Percentiles rank a stretch among this genome's conserved stretches.
These are phyloP conservation scores for Formica selysi DNA, from an alignment of 1,140 invertebrate species.

Conservation along the genomic window DNA sequence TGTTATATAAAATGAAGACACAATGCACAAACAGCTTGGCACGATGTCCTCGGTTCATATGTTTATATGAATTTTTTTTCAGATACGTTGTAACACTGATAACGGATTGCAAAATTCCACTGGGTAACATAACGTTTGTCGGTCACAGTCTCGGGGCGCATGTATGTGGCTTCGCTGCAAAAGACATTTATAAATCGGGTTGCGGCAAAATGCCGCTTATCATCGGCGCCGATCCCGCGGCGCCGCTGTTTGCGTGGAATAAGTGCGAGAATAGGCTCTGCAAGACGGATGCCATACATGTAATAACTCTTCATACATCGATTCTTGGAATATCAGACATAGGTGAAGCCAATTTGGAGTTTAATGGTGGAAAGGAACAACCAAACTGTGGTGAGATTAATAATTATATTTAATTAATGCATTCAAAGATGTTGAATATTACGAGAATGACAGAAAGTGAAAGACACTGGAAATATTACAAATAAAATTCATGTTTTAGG, in stretches of 20 bases:
- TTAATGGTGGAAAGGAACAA: background rate
- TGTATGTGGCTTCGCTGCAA: conserved; percentile 42
- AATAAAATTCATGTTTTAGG: conserved; percentile 26
- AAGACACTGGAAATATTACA: background rate
- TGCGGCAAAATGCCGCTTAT: background rate
- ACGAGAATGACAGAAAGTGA: background rate
- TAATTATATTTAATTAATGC: background rate
- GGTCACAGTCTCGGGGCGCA: conserved; percentile 69
- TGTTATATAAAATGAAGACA: background rate
- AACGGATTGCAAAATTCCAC: background rate
- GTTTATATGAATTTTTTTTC: conserved; percentile 21
- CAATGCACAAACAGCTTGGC: no score
- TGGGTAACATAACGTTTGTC: conserved; percentile 8
- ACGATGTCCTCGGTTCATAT: background rate
- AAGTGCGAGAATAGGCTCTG: background rate
- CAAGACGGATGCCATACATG: background rate
- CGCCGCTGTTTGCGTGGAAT: background rate
- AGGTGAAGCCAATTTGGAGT: background rate
- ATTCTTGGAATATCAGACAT: background rate
- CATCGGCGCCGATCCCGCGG: conserved; percentile 55
- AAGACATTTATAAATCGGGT: rapidly evolving
- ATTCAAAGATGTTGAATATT: background rate
- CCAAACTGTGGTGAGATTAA: conserved; percentile 54
- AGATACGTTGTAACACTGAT: background rate
- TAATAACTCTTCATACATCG: conserved; percentile 45